phyloP scores from a whole-genome alignment of 2,113 vertebrate species.

The Pleuronectes platessa region DNA sequence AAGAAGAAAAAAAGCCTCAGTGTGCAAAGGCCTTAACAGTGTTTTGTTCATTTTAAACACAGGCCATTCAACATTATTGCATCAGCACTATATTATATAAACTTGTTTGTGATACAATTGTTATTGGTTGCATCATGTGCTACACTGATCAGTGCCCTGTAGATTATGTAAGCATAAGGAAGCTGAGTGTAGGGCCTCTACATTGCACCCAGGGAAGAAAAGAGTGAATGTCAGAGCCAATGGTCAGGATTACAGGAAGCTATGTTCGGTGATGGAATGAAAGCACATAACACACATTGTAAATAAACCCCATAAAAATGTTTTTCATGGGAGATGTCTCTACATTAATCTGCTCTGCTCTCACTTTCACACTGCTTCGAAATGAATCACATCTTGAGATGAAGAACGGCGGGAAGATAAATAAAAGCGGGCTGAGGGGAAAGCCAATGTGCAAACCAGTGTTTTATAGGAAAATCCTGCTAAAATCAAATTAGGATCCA shows the following conservation, averaged over 20 bases:
- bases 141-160: not conserved
- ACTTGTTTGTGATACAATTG: not conserved
- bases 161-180: constrained; percentile 27
- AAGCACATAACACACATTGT: constrained; percentile 28
- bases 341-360: constrained; percentile 34
- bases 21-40: not conserved
- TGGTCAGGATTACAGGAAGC: constrained; percentile 11
- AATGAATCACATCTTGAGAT: constrained; percentile 58
- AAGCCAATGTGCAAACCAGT: constrained; percentile 21
- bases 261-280: constrained; percentile 13
- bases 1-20: too few relatives aligned
- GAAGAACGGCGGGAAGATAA: constrained; percentile 49
- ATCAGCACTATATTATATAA: not conserved
- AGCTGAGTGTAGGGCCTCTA: constrained; percentile 1
- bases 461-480: constrained; percentile 20
- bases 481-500: constrained; percentile 40
- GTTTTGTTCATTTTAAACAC: constrained; percentile 14
- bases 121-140: constrained; percentile 19
- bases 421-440: constrained; percentile 36
- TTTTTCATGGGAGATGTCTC: constrained; percentile 34
- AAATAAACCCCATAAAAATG: constrained; percentile 49
- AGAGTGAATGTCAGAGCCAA: constrained; percentile 7
- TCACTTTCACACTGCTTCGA: constrained; percentile 25
- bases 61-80: not conserved
- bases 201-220: not conserved